Evolutionary conservation across 2,113 vertebrate genomes (phyloP).

Genomic region (Camelus bactrianus): DNA sequence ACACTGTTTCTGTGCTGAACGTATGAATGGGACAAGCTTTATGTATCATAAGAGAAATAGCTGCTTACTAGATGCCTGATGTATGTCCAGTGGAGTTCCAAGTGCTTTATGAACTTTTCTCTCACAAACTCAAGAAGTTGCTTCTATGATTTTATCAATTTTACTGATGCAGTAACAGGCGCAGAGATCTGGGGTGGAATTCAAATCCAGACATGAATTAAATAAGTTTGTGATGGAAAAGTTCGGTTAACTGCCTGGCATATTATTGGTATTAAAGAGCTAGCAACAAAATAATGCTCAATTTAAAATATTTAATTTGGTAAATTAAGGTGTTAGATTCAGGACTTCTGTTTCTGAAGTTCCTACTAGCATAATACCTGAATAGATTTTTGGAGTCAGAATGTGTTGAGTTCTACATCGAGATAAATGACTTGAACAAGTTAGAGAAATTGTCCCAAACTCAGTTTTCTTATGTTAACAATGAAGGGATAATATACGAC

Average conservation of each 20-base stretch:
- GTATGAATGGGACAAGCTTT: not conserved
- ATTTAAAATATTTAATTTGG: not conserved
- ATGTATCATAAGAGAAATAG: not conserved
- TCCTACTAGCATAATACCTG: not conserved
- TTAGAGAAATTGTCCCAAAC: not conserved
- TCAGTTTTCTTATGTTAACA: not conserved
- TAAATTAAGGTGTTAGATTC: not conserved
- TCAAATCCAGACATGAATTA: not conserved
- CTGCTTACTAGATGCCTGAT: not conserved
- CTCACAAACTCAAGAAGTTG: not conserved
- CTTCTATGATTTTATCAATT: not conserved
- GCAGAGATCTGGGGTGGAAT: not conserved
- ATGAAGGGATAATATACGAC: rapidly evolving
- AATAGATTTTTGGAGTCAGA: not conserved
- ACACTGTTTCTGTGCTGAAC: not conserved
- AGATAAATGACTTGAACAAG: not conserved
- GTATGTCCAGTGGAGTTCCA: not conserved
- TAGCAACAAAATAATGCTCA: not conserved
- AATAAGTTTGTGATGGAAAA: not conserved
- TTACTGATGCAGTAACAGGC: not conserved
- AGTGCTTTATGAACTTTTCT: not conserved
- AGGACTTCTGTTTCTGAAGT: not conserved
- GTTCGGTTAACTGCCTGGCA: not conserved
- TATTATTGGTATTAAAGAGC: not conserved
- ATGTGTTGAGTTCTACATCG: not conserved